Percentiles rank a stretch among this genome's conserved stretches.
Evolutionary conservation across 2,888 invertebrate species (phyloP).

Genomic region (Trimorus sp.): DNA sequence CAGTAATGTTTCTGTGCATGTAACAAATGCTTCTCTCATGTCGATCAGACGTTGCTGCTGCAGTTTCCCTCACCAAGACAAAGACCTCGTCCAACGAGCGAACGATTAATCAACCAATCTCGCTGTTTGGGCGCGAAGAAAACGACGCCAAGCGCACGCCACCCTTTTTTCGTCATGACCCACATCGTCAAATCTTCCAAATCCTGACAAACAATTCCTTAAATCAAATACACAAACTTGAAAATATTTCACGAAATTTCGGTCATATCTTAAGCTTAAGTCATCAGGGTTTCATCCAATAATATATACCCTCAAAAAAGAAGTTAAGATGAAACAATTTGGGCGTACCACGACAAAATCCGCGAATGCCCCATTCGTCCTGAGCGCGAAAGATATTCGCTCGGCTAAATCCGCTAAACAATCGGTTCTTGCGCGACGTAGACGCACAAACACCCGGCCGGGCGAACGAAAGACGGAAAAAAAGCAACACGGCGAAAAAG

Average conservation of each 20-base stretch:
- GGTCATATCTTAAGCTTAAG: slow-evolving; percentile 59
- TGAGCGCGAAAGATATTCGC: slow-evolving; percentile 54
- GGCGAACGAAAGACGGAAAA: neutral
- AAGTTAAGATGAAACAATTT: slow-evolving; percentile 46
- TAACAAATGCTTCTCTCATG: too few species aligned
- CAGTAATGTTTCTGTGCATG: too few species aligned
- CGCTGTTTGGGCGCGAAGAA: neutral
- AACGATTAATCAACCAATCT: slow-evolving; percentile 9
- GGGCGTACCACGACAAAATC: slow-evolving; percentile 37
- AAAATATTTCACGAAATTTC: slow-evolving; percentile 49
- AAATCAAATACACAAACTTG: slow-evolving; percentile 52
- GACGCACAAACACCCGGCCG: slow-evolving; percentile 41
- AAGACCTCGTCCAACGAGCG: too few species aligned
- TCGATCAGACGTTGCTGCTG: too few species aligned
- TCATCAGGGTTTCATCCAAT: slow-evolving; percentile 57
- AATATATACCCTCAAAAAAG: slow-evolving; percentile 52
- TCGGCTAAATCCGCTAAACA: slow-evolving; percentile 64
- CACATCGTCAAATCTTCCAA: slow-evolving; percentile 45
- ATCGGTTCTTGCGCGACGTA: slow-evolving; percentile 54
- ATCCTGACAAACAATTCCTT: slow-evolving; percentile 57
- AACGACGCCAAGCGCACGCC: neutral
- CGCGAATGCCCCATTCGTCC: slow-evolving; percentile 54
- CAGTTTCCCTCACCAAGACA: too few species aligned
- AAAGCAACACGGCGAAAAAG: neutral
- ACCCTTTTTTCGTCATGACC: slow-evolving; percentile 16